These are phyloP conservation scores for Eristalis tenax DNA, from an alignment of 2,888 invertebrate species.

Conservation along the genomic window DNA sequence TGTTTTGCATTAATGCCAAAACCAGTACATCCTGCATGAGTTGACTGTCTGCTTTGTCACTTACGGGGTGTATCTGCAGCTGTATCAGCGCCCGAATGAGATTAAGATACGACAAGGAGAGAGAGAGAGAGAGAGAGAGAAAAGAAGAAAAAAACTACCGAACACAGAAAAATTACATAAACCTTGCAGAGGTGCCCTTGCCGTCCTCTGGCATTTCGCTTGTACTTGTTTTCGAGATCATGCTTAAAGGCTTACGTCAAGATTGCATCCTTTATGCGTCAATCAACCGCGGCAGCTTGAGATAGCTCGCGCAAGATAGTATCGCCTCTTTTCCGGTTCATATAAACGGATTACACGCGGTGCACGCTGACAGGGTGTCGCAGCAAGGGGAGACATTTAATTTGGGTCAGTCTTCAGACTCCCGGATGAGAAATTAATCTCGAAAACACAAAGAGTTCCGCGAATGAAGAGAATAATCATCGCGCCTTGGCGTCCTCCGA, in stretches of 20 bases:
- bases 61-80: conserved; percentile 23
- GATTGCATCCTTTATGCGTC: conserved; percentile 64
- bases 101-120: conserved; percentile 35
- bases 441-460: conserved; percentile 28
- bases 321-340: conserved; percentile 7
- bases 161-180: background rate
- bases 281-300: conserved; percentile 45
- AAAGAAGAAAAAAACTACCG: conserved; percentile 7
- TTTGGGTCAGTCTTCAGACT: conserved; percentile 48
- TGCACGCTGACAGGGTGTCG: background rate
- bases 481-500: conserved; percentile 24
- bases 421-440: conserved; percentile 68
- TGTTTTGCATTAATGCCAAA: conserved; percentile 58
- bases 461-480: conserved; percentile 48
- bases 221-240: conserved; percentile 16
- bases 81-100: conserved; percentile 47
- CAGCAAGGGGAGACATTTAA: conserved; percentile 18
- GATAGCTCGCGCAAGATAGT: conserved; percentile 19
- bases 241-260: conserved; percentile 56
- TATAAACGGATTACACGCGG: conserved; percentile 43
- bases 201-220: conserved; percentile 13
- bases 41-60: conserved; percentile 50
- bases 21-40: conserved; percentile 36
- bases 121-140: too few relatives aligned
- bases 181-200: conserved; percentile 8